These are phyloP conservation scores for Microctenopoma steveboyesi DNA, from an alignment of 2,797 vertebrate genomes.

Conservation along the genomic window DNA sequence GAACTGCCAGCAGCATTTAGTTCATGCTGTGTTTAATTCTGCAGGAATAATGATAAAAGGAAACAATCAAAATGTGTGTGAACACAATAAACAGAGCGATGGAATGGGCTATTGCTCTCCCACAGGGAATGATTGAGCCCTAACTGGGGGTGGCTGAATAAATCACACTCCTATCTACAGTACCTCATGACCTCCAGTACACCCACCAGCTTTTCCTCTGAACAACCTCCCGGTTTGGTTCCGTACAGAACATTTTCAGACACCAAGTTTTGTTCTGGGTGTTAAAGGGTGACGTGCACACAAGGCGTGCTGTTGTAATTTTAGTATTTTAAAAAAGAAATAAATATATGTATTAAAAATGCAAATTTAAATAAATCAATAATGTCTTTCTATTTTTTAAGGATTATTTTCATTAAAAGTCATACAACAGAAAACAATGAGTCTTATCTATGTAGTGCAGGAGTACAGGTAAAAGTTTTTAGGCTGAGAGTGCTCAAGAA, in stretches of 20 bases:
- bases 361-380: no score
- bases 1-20: slow-evolving; percentile 81
- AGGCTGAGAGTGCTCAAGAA: slow-evolving; percentile 19
- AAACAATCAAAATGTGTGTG: slow-evolving; percentile 82
- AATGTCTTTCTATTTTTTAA: no score
- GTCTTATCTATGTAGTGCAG: slow-evolving; percentile 41
- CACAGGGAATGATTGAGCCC: slow-evolving; percentile 78
- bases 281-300: background rate
- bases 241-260: background rate
- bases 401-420: no score
- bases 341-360: no score
- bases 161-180: slow-evolving; percentile 71
- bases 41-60: slow-evolving; percentile 84
- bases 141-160: slow-evolving; percentile 74
- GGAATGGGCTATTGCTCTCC: slow-evolving; percentile 76
- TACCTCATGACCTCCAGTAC: slow-evolving; percentile 69
- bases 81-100: slow-evolving; percentile 78
- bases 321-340: no score
- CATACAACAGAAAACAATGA: slow-evolving; percentile 18
- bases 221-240: slow-evolving; percentile 16
- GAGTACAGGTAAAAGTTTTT: slow-evolving; percentile 33
- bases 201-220: slow-evolving; percentile 51
- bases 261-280: slow-evolving; percentile 3
- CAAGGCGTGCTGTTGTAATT: no score
- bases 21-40: slow-evolving; percentile 86